Evolutionary conservation across 2,888 invertebrate species (phyloP).

Genomic region (Stenurella melanura): DNA sequence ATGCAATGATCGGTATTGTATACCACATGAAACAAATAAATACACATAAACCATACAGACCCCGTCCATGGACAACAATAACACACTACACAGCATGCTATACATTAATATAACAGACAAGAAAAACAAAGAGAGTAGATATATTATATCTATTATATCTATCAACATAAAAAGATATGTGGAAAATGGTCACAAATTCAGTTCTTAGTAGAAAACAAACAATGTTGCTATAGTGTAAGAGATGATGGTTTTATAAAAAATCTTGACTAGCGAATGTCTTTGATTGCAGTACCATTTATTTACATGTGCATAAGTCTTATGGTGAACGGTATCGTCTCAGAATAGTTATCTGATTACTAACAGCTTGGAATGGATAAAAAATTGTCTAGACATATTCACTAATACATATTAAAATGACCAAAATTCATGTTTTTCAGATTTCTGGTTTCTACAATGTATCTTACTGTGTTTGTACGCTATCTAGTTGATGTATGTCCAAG

Average conservation of each 20-base stretch:
- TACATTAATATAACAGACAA: conserved; percentile 5
- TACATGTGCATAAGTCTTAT: too few relatives aligned
- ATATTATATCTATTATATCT: background rate
- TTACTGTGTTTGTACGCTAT: too few relatives aligned
- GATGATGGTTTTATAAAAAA: background rate
- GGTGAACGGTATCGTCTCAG: too few relatives aligned
- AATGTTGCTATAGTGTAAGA: conserved; percentile 31
- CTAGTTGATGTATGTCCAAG: too few relatives aligned
- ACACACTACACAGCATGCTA: background rate
- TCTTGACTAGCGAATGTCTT: too few relatives aligned
- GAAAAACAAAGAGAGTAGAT: background rate
- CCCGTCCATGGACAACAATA: background rate
- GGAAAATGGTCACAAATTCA: conserved; percentile 34
- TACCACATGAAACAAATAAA: background rate
- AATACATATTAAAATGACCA: too few relatives aligned
- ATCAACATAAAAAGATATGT: conserved; percentile 25
- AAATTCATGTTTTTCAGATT: too few relatives aligned
- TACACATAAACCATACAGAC: background rate
- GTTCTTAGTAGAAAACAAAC: conserved; percentile 23
- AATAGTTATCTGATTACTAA: too few relatives aligned
- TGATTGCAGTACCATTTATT: background rate
- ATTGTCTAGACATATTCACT: too few relatives aligned
- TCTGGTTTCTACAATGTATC: too few relatives aligned
- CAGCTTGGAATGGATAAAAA: too few relatives aligned
- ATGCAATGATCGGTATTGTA: background rate